Conservation (phyloP, 1,140 invertebrate genomes). For the Drosophila guanche region DNA sequence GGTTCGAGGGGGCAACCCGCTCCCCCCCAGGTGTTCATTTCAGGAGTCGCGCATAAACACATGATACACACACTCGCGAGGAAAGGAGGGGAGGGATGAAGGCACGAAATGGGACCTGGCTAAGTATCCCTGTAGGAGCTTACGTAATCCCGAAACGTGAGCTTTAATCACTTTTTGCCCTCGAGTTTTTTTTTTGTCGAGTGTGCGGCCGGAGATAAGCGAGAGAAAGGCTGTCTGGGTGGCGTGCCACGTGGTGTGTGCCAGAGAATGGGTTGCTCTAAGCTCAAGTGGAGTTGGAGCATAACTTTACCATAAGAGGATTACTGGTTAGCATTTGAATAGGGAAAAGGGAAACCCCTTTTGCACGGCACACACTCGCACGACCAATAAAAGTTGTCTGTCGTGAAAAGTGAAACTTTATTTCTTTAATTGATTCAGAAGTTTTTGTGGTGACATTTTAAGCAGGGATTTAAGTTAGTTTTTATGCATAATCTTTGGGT, state of each 20-base stretch:
- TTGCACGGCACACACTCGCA: slow-evolving; percentile 2
- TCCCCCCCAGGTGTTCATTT: slow-evolving; percentile 52
- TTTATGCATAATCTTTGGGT: too few species aligned
- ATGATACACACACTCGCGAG: slow-evolving; percentile 49
- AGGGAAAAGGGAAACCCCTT: slow-evolving; percentile 7
- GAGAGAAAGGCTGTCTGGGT: background rate
- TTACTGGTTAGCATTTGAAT: slow-evolving; percentile 18
- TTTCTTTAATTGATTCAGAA: slow-evolving; percentile 26
- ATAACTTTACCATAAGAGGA: slow-evolving; percentile 35
- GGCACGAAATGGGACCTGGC: slow-evolving; percentile 25
- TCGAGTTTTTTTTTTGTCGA: slow-evolving; percentile 4
- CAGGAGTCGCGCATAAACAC: slow-evolving; percentile 72
- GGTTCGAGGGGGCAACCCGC: background rate
- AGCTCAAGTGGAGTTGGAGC: slow-evolving; percentile 39
- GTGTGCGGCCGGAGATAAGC: background rate
- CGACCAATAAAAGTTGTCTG: slow-evolving; percentile 24
- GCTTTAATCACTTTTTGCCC: slow-evolving; percentile 53
- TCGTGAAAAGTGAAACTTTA: slow-evolving; percentile 2
- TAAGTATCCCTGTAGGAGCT: slow-evolving; percentile 79
- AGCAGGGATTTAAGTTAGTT: too few species aligned
- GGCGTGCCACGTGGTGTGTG: background rate
- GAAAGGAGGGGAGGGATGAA: slow-evolving; percentile 1
- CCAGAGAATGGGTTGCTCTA: background rate
- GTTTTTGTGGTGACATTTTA: background rate
- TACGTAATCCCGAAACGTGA: slow-evolving; percentile 71